Base-by-base conservation (phyloP, 2,888 invertebrate species). In the Notocelia uddmanniana region DNA sequence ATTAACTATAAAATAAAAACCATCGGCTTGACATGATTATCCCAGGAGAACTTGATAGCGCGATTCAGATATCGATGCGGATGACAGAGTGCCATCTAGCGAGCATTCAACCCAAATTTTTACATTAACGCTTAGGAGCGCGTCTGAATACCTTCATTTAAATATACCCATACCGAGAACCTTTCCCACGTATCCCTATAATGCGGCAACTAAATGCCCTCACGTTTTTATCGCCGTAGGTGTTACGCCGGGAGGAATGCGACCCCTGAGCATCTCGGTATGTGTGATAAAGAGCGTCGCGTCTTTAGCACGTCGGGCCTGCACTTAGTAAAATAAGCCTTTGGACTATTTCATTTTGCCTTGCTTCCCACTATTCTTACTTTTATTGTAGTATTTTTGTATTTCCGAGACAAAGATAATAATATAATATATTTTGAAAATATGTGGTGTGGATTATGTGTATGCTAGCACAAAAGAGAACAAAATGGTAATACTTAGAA, bases 251-350 rank as follows among this genome's bases (percentile, higher is more conserved):
- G 70, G 45, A n/a, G 75, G 79, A 76, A 77, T 77, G 78, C 69
- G 74, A 68, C 74, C 74, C 76, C 75, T 34, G 72, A 67, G 75
- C 77, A 68, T 74, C 77, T 76, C 70, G 79, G 78, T 74, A 79
- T 77, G 79, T 77, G 77, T 76, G 77, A 83, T 82, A 79, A 72
- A 74, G 68, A 59, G 72, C 54, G 48, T 34, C 26, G 19, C 48
- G 64, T 69, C 72, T 68, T 72, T 72, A 68, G 62, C 67, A 68
- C 68, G 71, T 72, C 60, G 67, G 48, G 21, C 45, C 68, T 68
- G 68, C 72, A 72, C 72, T 72, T 72, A 68, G 68, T 62, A 60
- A 68, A 72, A 68, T 57, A 72, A 72, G 60, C 67, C 72, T 60
- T 48, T 21, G 13, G 55, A 68, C 72, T 72, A 72, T 68, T 68